Base-by-base conservation (phyloP, 1,140 invertebrate species). In the Stenopsyche tienmushanensis region DNA sequence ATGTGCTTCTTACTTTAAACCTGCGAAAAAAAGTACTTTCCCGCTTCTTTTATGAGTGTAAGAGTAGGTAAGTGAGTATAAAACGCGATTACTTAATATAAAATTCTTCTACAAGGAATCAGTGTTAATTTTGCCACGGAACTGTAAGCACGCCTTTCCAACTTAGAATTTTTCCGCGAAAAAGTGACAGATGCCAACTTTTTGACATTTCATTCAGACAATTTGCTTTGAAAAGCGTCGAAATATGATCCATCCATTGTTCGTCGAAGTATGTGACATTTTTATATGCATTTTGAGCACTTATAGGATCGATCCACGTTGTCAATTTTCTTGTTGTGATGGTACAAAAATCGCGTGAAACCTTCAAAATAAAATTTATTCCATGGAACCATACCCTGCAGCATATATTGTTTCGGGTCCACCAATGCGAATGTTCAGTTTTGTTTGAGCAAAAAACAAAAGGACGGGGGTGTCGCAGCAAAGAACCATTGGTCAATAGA, bases 401-500 rank as follows among this genome's bases (percentile, higher is more conserved):
- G n/a, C n/a, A n/a, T n/a, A n/a, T n/a, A n/a, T n/a, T n/a, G n/a
- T n/a, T n/a, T n/a, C n/a, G n/a, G n/a, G 39, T 62, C 50, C 44
- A 54, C 66, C 66, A 68, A 68, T 68, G 42, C 50, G 39, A 21
- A n/a, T 0, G 29, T 25, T 52, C 9, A 17, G 2, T 45, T 41
- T 13, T 68, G 66, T 68, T 64, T 68, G 57, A 29, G 34, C 10
- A 29, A 13, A 34, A 57, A 60, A 49, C 59, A 57, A 41, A 25
- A 25, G 60, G 41, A 25, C 44, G 50, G 23, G 55, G 42, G 55
- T 50, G 44, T 3, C 7, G 23, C 26, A 9, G n/a, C 45, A 29
- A 41, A 23, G 55, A 58, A 63, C 67, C 67, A 69, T 65, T 69
- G 67, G 67, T 69, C 67, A 69, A 69, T 58, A 64, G 66, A 64